phyloP scores from a whole-genome alignment of 2,113 vertebrate species.

The Dipodomys merriami region DNA sequence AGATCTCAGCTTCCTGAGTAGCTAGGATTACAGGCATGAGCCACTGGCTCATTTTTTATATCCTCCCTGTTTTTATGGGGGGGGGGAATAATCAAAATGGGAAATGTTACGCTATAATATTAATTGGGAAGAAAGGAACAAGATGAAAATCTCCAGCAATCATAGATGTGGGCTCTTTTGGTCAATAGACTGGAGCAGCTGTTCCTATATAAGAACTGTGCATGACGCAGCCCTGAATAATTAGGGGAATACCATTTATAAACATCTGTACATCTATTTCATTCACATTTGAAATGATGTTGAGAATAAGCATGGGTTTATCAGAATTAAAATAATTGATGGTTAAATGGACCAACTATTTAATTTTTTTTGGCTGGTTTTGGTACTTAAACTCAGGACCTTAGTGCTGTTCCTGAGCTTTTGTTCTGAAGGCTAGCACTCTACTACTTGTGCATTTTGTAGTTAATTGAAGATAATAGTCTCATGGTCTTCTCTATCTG shows the following conservation, averaged over 20 bases:
- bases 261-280: background rate
- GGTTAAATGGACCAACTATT: background rate
- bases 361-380: background rate
- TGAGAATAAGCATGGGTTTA: background rate
- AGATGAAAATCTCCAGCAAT: background rate
- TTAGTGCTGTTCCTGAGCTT: no score
- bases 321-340: background rate
- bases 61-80: background rate
- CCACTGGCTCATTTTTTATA: background rate
- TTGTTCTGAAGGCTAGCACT: no score
- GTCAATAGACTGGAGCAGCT: background rate
- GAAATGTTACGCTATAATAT: background rate
- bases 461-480: no score
- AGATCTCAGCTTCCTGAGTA: no score
- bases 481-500: no score
- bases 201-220: background rate
- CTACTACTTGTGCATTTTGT: no score
- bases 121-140: background rate
- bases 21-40: no score
- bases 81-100: background rate
- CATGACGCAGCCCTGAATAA: background rate
- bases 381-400: no score
- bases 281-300: constrained; percentile 5
- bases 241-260: background rate
- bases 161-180: background rate